Evolutionary conservation across 2,113 vertebrate species (phyloP).

Genomic region (Cochlearius cochlearius): DNA sequence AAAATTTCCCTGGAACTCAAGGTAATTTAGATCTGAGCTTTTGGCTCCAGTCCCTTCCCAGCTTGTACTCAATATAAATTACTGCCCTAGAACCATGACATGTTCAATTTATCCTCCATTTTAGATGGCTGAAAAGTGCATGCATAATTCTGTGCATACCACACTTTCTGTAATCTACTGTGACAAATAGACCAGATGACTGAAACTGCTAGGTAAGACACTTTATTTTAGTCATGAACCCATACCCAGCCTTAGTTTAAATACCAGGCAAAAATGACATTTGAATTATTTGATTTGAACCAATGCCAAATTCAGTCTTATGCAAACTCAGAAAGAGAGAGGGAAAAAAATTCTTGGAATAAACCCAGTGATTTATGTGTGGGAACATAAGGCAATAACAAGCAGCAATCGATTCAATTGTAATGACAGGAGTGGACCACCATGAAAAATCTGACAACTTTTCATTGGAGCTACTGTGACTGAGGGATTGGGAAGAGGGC

Average conservation of each 20-base stretch:
- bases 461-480: not conserved
- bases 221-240: slow-evolving; percentile 53
- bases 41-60: slow-evolving; percentile 21
- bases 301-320: slow-evolving; percentile 51
- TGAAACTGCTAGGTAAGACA: slow-evolving; percentile 58
- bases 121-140: slow-evolving; percentile 45
- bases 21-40: slow-evolving; percentile 37
- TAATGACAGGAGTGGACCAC: not conserved
- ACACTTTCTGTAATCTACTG: slow-evolving; percentile 53
- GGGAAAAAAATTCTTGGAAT: not conserved
- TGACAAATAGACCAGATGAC: slow-evolving; percentile 56
- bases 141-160: slow-evolving; percentile 53
- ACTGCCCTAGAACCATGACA: slow-evolving; percentile 37
- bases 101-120: slow-evolving; percentile 52
- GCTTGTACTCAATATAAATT: slow-evolving; percentile 67
- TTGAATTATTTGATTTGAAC: slow-evolving; percentile 66
- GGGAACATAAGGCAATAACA: slow-evolving; percentile 15
- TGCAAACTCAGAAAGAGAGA: slow-evolving; percentile 20
- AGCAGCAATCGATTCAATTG: not conserved
- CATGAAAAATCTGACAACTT: not conserved
- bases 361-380: not conserved
- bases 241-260: slow-evolving; percentile 58
- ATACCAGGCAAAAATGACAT: slow-evolving; percentile 43
- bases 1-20: slow-evolving; percentile 36
- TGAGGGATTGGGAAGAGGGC: not conserved